A percentile compares a stretch with the other conserved stretches of the same genome.
These are phyloP conservation scores for Riptortus pedestris DNA, from an alignment of 1,140 invertebrate species.

Conservation along the genomic window DNA sequence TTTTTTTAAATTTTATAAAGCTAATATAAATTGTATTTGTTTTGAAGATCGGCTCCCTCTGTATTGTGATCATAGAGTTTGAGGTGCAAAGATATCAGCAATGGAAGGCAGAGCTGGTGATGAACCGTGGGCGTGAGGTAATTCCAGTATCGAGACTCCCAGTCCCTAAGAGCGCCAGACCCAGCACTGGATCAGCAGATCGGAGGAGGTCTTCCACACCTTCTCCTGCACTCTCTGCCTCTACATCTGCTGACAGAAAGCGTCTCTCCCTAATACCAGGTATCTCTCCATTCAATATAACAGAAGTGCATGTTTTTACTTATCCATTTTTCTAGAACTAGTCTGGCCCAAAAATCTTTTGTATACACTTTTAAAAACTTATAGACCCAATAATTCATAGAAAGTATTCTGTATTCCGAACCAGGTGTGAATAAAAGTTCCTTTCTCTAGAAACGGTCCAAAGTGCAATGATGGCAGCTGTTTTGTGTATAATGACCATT, in stretches of 20 bases:
- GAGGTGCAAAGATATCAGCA: conserved; percentile 86
- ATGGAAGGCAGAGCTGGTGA: conserved; percentile 69
- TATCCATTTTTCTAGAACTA: too few relatives aligned
- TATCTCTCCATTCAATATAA: too few relatives aligned
- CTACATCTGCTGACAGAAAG: conserved; percentile 20
- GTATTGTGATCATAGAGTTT: conserved; percentile 91
- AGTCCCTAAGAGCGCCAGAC: conserved; percentile 27
- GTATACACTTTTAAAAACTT: too few relatives aligned
- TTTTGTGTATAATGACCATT: too few relatives aligned
- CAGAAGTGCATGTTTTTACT: background rate
- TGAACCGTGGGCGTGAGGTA: background rate
- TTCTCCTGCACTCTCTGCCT: conserved; percentile 4
- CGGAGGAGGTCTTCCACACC: conserved; percentile 25
- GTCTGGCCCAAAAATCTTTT: too few relatives aligned
- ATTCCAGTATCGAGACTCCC: conserved; percentile 30
- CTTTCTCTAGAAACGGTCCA: too few relatives aligned
- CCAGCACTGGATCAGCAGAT: conserved; percentile 16
- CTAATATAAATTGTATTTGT: too few relatives aligned
- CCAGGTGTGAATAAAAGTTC: too few relatives aligned
- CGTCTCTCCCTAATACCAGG: conserved; percentile 23
- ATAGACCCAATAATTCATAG: too few relatives aligned
- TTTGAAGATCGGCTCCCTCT: conserved; percentile 76
- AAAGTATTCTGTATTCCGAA: too few relatives aligned
- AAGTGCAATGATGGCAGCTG: too few relatives aligned
- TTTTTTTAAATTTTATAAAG: too few relatives aligned